A percentile compares a stretch with the other conserved stretches of the same genome.
Conservation (phyloP, 2,113 vertebrate genomes). For the Laticauda laticaudata region DNA sequence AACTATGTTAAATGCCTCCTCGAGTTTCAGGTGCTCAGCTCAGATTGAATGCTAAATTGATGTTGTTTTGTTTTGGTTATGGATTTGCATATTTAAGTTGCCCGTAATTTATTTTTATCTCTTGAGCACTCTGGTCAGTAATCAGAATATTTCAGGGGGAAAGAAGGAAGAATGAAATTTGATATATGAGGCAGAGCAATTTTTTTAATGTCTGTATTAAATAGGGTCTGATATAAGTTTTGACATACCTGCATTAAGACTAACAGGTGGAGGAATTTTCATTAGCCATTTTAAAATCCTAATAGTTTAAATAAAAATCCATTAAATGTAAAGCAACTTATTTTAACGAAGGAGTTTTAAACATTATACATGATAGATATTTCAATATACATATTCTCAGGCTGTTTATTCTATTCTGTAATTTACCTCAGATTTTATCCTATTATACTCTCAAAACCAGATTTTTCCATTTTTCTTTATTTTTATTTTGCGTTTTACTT, state of each 20-base stretch:
- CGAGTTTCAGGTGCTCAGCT: conserved; percentile 46
- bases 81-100: conserved; percentile 37
- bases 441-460: background rate
- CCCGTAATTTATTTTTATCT: conserved; percentile 57
- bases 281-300: background rate
- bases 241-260: conserved; percentile 34
- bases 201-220: background rate
- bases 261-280: background rate
- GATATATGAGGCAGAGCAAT: conserved; percentile 14
- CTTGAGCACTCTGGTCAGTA: conserved; percentile 17
- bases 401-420: conserved; percentile 5
- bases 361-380: background rate
- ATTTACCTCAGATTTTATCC: background rate
- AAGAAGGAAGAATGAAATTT: conserved; percentile 49
- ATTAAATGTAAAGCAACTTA: background rate
- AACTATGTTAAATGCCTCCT: background rate
- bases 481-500: conserved; percentile 44
- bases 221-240: conserved; percentile 23
- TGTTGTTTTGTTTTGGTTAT: conserved; percentile 17
- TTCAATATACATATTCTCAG: conserved; percentile 27
- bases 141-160: conserved; percentile 26
- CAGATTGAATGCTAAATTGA: conserved; percentile 27
- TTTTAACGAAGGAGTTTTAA: background rate
- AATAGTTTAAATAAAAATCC: background rate
- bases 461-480: conserved; percentile 17